phyloP scores from a whole-genome alignment of 1,140 invertebrate species.

The Stegodyphus mimosarum region DNA sequence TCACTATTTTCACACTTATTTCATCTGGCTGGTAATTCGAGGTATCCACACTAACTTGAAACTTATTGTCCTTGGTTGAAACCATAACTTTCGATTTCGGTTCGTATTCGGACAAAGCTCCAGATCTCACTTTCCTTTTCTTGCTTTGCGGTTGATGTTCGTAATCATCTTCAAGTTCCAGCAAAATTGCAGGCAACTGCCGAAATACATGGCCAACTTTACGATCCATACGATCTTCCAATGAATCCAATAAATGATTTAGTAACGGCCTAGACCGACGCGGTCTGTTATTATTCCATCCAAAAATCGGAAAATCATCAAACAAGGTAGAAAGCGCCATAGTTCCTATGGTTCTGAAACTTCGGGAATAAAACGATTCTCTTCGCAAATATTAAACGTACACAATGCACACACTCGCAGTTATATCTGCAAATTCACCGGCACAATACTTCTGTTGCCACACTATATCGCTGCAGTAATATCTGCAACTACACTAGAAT shows the following conservation, averaged over 20 bases:
- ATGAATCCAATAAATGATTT: background rate
- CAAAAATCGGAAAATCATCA: conserved; percentile 8
- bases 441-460: too few species aligned
- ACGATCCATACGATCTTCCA: conserved; percentile 15
- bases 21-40: conserved; percentile 35
- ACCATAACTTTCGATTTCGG: conserved; percentile 38
- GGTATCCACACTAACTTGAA: conserved; percentile 23
- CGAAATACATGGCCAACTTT: conserved; percentile 25
- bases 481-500: too few species aligned
- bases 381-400: too few species aligned
- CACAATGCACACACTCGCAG: too few species aligned
- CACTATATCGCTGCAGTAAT: too few species aligned
- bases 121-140: background rate
- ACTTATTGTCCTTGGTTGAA: conserved; percentile 34
- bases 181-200: background rate
- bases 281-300: background rate
- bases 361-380: too few species aligned
- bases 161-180: background rate
- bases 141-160: background rate
- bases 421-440: too few species aligned
- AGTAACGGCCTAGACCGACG: background rate
- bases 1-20: conserved; percentile 42
- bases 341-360: background rate
- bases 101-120: background rate
- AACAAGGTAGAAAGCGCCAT: conserved; percentile 13